These are phyloP conservation scores for Bombus consobrinus DNA, from an alignment of 1,140 invertebrate species.

Conservation along the genomic window DNA sequence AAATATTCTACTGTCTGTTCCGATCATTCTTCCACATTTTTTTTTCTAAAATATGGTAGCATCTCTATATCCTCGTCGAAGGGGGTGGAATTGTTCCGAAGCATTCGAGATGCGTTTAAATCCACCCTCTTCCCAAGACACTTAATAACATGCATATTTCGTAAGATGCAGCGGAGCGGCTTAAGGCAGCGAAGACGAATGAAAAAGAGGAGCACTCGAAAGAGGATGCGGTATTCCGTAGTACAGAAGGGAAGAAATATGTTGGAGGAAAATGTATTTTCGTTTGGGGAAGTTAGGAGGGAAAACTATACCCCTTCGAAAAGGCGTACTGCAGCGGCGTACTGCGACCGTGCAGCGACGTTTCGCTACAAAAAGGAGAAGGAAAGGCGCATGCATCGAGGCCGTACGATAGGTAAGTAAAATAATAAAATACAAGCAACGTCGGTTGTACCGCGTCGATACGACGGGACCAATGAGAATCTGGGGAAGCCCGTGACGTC, in stretches of 20 bases:
- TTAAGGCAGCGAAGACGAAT: neutral
- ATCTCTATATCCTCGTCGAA: neutral
- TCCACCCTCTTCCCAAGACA: neutral
- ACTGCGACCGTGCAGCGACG: slow-evolving; percentile 33
- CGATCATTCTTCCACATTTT: no score
- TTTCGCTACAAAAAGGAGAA: slow-evolving; percentile 34
- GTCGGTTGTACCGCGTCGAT: slow-evolving; percentile 65
- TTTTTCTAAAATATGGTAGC: no score
- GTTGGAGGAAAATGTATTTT: slow-evolving; percentile 50
- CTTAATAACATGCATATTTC: slow-evolving; percentile 17
- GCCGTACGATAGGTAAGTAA: slow-evolving; percentile 70
- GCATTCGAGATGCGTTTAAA: neutral
- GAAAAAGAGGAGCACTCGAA: neutral
- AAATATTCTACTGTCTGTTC: no score
- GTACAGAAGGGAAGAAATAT: slow-evolving; percentile 37
- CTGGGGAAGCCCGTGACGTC: slow-evolving; percentile 68
- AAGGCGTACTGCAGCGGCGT: slow-evolving; percentile 19
- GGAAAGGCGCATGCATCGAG: slow-evolving; percentile 62
- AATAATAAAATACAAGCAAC: slow-evolving; percentile 76
- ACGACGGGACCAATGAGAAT: slow-evolving; percentile 73
- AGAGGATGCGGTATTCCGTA: neutral
- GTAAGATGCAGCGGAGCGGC: neutral
- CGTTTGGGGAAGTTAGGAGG: slow-evolving; percentile 15
- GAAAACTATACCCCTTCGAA: no score
- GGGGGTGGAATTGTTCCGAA: neutral